Evolutionary conservation across 1,140 invertebrate species (phyloP), one percentile per base, ranked within the genome.

Genomic region (Pentalonia nigronervosa): DNA sequence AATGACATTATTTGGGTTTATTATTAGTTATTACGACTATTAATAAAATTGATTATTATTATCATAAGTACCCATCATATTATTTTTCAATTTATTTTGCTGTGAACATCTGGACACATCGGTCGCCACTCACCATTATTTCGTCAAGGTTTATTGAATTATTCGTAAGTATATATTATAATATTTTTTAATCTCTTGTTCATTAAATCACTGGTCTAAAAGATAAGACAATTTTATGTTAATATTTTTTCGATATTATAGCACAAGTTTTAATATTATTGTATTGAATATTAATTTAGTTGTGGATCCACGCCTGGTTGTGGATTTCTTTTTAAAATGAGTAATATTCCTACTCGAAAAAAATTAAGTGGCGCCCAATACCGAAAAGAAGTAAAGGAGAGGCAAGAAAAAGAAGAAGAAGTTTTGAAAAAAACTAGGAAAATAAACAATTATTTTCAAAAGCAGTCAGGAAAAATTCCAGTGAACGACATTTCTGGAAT

Each of bases 401-500:
- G 56, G 21, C 48, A 50, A 53, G 45, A 90, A 41, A 90, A n/a
- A n/a, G n/a, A 90, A 60, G 48, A 90, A 53, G 48, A 90, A 90
- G 50, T 90, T 90, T n/a, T 36, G 14, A 81, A 81, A 81, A 81
- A n/a, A 81, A 81, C 76, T 81, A 81, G 76, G 76, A 81, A 3
- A 81, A 81, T 81, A 81, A 81, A n/a, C 21, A 8, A 34, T 81
- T 81, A 81, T 81, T 81, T 81, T 67, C 60, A 81, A 17, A 1
- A 81, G n/a, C 76, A 81, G 34, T 81, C 76, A 81, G 76, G 76
- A 11, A 81, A 81, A 20, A 81, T 81, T 4, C 34, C 34, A 81
- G 76, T 6, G 34, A 36, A 81, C 76, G 17, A 81, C 20, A 81
- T 81, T 34, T 81, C 76, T 81, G 76, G 0, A 81, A 81, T 81